Evolutionary conservation across 1,140 invertebrate species (phyloP), one percentile per base, ranked within the genome.

Genomic region (Berghia stephanieae): DNA sequence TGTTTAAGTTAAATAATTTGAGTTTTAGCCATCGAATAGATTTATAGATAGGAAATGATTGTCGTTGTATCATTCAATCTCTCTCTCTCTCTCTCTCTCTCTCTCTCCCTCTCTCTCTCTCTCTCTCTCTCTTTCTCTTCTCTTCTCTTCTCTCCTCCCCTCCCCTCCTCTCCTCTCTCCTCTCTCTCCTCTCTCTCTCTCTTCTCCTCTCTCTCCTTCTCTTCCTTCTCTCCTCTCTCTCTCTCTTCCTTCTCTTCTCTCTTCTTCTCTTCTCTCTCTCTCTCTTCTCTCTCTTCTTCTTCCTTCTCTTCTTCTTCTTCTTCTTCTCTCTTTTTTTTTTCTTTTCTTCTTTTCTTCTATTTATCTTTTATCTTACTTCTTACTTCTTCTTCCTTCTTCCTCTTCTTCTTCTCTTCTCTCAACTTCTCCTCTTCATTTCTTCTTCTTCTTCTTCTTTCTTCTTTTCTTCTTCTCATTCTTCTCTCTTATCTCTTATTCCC

Each of bases 61-160:
- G 5, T 60, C 55, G 24, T 31, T 60, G 5, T 60, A n/a, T 60
- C 55, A 27, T 31, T 67, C 43, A 42, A 31, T 67, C 60, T 68
- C 40, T 67, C 60, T n/a, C 57, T 76, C 40, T 67, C 40, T 66
- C 57, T 40, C 43, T 43, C 60, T 40, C 57, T 43, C 57, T 43
- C 74, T 44, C 60, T 63, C 55, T 4, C 21, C 43, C 24, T 43
- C 27, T 76, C 60, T 57, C 38, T 67, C 34, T 60, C 43, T 66
- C 57, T 66, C 43, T 76, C 60, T 57, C 57, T 44, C 74, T 76
- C 60, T 44, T 31, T 66, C 55, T 68, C 43, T 44, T n/a, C n/a
- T n/a, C n/a, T n/a, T n/a, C n/a, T n/a, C n/a, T n/a, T n/a, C n/a
- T n/a, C n/a, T n/a, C n/a, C n/a, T n/a, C n/a, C n/a, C n/a, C n/a